Evolutionary conservation across 2,797 vertebrate genomes (phyloP), one percentile per base, ranked within the genome.

Genomic region (Sciurus vulgaris): DNA sequence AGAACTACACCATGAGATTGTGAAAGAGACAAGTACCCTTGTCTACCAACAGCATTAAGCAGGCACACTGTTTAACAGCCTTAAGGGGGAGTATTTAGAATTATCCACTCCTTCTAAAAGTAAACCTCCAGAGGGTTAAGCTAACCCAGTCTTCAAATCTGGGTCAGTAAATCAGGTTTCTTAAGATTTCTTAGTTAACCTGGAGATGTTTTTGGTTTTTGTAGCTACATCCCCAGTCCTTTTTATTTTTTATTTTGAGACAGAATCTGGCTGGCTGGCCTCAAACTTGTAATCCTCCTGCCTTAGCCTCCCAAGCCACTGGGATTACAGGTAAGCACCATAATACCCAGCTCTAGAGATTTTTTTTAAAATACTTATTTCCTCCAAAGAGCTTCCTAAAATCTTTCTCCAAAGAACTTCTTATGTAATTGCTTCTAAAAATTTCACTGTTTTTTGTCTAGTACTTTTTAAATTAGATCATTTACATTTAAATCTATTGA

Each of bases 341-440:
- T 22, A 63, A 63, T 63, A 63, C 26, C 26, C 61, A 63, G 61
- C 54, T 82, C 63, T 65, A 70, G 38, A 78, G 61, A 72, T 26
- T 44, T 74, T 49, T 63, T 56, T 3, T 22, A 4, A 44, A 77
- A 44, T 26, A 28, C 47, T 82, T 89, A 51, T 59, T 86, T 87
- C 13, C 26, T n/a, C 38, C 79, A 70, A 91, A 89, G 51, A 89
- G 61, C 65, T 67, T 89, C 35, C n/a, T 47, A 59, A 77, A 49
- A 86, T 76, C 38, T 78, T 54, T 92, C 20, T 76, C 86, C 61
- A 82, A 70, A 77, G 26, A 83, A 67, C 38, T 54, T 63, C 26
- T n/a, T 73, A 44, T 22, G 47, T n/a, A 54, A 85, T 94, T 91
- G 56, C 65, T 92, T 44, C 7, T 51, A 77, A 93, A 92, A 78